These are phyloP conservation scores for Rynchops niger DNA, from an alignment of 2,113 vertebrate species.

Conservation along the genomic window DNA sequence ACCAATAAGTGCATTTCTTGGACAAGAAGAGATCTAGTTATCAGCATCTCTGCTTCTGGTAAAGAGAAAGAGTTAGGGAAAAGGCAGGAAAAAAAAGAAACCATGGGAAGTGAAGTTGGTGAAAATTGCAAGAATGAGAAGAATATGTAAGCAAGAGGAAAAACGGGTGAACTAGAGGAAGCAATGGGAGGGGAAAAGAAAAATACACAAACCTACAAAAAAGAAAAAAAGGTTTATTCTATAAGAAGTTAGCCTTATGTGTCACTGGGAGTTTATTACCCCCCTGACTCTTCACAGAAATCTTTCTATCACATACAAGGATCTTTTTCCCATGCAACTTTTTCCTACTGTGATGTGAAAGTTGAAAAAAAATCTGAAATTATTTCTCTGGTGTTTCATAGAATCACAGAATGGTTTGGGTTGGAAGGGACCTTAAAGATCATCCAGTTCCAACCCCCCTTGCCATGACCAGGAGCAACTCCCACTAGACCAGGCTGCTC, in stretches of 20 bases:
- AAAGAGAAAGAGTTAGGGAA: neutral
- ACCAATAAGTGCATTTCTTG: neutral
- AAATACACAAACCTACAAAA: neutral
- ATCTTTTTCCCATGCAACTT: neutral
- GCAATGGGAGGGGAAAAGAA: neutral
- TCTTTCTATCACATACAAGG: neutral
- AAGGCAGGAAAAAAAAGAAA: neutral
- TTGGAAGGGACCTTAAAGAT: too few relatives aligned
- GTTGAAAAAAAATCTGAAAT: neutral
- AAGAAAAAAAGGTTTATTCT: neutral
- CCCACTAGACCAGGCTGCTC: too few relatives aligned
- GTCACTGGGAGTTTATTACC: neutral
- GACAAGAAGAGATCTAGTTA: neutral
- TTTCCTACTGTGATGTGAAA: neutral
- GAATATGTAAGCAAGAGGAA: neutral
- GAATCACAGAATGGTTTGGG: too few relatives aligned
- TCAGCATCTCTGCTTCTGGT: neutral
- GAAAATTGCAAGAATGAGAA: neutral
- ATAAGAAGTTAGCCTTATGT: neutral
- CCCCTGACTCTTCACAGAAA: neutral
- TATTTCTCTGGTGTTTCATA: neutral
- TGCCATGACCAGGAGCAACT: too few relatives aligned
- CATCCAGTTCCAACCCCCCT: too few relatives aligned
- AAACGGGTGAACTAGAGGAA: neutral
- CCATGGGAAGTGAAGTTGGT: neutral